Base-by-base conservation (phyloP, 1,140 invertebrate species). In the Helicoverpa armigera region DNA sequence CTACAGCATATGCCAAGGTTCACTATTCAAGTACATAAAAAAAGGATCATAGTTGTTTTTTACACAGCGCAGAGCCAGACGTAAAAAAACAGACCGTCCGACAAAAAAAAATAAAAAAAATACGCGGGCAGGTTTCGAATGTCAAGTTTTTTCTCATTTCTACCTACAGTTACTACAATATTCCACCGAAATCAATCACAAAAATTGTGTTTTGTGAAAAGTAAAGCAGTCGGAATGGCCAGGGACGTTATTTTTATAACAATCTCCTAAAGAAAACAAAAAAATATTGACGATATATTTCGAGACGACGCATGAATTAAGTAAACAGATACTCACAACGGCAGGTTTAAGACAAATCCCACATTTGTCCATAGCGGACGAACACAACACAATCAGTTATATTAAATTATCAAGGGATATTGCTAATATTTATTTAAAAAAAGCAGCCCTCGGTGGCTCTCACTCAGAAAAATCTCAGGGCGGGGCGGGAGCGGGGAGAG, bases 81-180 rank as follows among this genome's bases (percentile, higher is more conserved):
- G 89, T 91, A 94, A 94, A 94, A 94, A 94, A 94, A 91, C 91
- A 91, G 77, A 87, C 83, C 83, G 88, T 87, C 86, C 84, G 87
- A 86, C 86, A 81, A 82, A 87, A 85, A 23, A 84, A 86, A 85
- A 91, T 86, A 89, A 92, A 94, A 91, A 93, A 94, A 93, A 90
- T 90, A 89, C 88, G 92, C 93, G 92, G 91, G 93, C 92, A 92
- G 91, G 92, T 94, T 94, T 93, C 90, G 90, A 91, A 91, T 88
- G 85, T 70, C 87, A 90, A 85, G 88, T 91, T 92, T 93, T 89
- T 93, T 92, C 86, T 88, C 87, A 86, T 82, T 77, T 77, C 50
- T 77, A 50, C 75, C 14, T 43, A 23, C 9, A 50, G 13, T 77
- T 67, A 23, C 18, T 50, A 67, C n/a, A 29, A 53, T 51, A 65